These are phyloP conservation scores for Arge pagana DNA, from an alignment of 2,888 invertebrate species.

Conservation along the genomic window DNA sequence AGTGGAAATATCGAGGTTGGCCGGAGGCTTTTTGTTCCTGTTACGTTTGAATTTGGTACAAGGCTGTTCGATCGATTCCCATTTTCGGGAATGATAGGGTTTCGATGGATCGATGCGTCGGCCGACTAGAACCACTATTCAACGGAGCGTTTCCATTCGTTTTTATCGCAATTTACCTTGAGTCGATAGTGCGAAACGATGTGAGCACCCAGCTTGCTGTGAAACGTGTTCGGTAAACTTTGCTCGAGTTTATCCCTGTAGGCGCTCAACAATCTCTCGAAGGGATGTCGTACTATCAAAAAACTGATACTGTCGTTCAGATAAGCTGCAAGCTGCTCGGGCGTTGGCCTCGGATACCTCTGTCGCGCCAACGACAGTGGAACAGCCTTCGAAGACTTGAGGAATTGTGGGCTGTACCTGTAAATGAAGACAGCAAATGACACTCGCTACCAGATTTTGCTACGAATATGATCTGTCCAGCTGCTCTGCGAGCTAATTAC, in stretches of 20 bases:
- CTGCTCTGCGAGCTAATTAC: no score
- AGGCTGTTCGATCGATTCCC: no score
- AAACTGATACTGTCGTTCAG: conserved; percentile 79
- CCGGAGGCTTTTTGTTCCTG: no score
- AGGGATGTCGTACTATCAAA: conserved; percentile 80
- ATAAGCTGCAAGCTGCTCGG: conserved; percentile 72
- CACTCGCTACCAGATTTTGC: not conserved
- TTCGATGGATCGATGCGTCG: no score
- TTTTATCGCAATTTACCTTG: conserved; percentile 63
- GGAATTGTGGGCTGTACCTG: conserved; percentile 74
- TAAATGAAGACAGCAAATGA: no score
- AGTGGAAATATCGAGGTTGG: no score
- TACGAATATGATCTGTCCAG: no score
- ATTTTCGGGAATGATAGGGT: no score
- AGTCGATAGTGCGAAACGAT: conserved; percentile 75
- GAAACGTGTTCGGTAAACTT: conserved; percentile 80
- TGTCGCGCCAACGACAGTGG: conserved; percentile 78
- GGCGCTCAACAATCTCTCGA: conserved; percentile 79
- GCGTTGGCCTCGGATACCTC: conserved; percentile 77
- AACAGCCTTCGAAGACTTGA: conserved; percentile 78
- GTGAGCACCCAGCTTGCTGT: conserved; percentile 77
- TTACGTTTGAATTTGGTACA: no score
- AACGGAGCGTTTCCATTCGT: conserved; percentile 11
- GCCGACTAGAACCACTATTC: not conserved
- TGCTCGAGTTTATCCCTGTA: conserved; percentile 85